These are phyloP conservation scores for Dysmachus trigonus DNA, from an alignment of 2,888 invertebrate genomes.

Conservation along the genomic window DNA sequence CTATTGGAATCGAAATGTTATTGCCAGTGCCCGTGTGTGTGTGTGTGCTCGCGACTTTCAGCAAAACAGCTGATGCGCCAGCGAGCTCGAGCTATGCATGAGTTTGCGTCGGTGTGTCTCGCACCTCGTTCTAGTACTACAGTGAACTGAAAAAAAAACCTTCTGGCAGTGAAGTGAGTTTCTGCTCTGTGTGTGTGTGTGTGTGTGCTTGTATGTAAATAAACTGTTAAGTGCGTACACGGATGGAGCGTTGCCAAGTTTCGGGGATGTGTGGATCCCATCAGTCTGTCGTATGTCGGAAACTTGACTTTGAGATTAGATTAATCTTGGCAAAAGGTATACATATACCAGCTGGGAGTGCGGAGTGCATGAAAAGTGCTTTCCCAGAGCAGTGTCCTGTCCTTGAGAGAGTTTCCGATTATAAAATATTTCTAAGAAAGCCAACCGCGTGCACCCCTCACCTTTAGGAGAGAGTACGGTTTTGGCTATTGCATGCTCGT, in stretches of 20 bases:
- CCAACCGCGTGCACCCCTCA: neutral
- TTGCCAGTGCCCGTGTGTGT: neutral
- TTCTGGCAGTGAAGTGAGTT: neutral
- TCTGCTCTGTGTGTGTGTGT: neutral
- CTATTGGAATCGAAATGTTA: neutral
- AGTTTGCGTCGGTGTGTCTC: neutral
- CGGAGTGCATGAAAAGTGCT: neutral
- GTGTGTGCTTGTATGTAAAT: neutral
- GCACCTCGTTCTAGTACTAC: conserved; percentile 11
- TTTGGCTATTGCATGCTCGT: neutral
- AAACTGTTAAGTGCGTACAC: conserved; percentile 12
- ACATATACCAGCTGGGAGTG: neutral
- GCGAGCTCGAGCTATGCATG: neutral
- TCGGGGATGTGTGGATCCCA: conserved; percentile 20
- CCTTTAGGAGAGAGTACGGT: neutral
- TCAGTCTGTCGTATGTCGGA: conserved; percentile 32
- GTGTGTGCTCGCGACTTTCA: neutral
- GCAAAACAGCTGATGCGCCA: conserved; percentile 17
- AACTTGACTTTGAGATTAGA: conserved; percentile 30
- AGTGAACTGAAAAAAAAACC: neutral
- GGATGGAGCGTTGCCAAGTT: conserved; percentile 36
- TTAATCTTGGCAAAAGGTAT: conserved; percentile 24
- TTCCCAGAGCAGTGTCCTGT: neutral
- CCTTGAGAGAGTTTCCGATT: conserved; percentile 12
- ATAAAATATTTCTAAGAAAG: conserved; percentile 27